Evolutionary conservation across 2,113 vertebrate species (phyloP).

Genomic region (Suncus etruscus): DNA sequence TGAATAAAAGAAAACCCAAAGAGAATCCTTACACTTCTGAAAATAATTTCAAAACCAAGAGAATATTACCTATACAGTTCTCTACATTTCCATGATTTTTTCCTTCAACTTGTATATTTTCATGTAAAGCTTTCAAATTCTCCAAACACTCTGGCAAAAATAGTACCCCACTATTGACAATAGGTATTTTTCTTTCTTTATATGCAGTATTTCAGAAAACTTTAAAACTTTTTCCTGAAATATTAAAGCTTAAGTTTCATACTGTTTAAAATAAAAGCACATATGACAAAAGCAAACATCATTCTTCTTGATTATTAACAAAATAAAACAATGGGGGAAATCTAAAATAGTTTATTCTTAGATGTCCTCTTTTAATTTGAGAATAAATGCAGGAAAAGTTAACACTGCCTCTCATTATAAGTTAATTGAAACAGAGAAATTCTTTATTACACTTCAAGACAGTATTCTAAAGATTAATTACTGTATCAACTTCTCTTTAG

Average conservation of each 20-base stretch:
- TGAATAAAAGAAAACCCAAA: slow-evolving; percentile 55
- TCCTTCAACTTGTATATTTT: slow-evolving; percentile 25
- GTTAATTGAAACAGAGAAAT: slow-evolving; percentile 37
- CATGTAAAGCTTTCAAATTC: slow-evolving; percentile 50
- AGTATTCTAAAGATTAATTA: slow-evolving; percentile 41
- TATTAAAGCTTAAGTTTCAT: slow-evolving; percentile 25
- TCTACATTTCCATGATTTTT: slow-evolving; percentile 58
- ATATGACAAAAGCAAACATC: neutral
- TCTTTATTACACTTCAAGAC: neutral
- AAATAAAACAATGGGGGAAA: slow-evolving; percentile 12
- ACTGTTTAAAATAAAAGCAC: slow-evolving; percentile 38
- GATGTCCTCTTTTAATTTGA: neutral
- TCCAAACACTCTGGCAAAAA: slow-evolving; percentile 57
- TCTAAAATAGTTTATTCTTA: slow-evolving; percentile 58
- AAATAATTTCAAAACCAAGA: neutral
- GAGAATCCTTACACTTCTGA: slow-evolving; percentile 28
- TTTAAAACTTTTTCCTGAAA: slow-evolving; percentile 31
- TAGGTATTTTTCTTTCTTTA: slow-evolving; percentile 28
- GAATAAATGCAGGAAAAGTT: neutral
- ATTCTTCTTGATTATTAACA: neutral
- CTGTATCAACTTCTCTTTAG: slow-evolving; percentile 48
- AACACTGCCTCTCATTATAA: neutral
- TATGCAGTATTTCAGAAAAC: slow-evolving; percentile 8
- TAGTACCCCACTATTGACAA: slow-evolving; percentile 22
- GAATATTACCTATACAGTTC: slow-evolving; percentile 1